These are phyloP conservation scores for Arion vulgaris DNA, from an alignment of 1,140 invertebrate genomes.

Conservation along the genomic window DNA sequence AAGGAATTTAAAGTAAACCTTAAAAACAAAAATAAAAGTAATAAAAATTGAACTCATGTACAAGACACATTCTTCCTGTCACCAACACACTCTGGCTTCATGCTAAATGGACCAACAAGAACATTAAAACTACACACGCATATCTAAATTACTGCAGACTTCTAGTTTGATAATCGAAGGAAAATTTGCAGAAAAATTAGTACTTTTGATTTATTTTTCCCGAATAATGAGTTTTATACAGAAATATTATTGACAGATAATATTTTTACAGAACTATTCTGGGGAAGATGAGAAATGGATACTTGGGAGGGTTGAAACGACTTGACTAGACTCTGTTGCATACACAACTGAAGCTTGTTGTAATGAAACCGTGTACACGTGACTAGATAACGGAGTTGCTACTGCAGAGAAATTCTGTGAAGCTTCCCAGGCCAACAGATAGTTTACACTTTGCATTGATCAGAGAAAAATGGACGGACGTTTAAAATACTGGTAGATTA, in stretches of 20 bases:
- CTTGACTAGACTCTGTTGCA: too few species aligned
- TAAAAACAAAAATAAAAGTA: background rate
- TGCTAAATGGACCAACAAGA: background rate
- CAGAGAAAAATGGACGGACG: background rate
- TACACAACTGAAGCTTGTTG: too few species aligned
- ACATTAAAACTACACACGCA: background rate
- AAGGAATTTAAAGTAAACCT: background rate
- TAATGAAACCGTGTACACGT: background rate
- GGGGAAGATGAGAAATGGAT: too few species aligned
- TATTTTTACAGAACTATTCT: too few species aligned
- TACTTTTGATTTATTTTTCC: too few species aligned
- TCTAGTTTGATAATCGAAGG: background rate
- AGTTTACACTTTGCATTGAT: conserved; percentile 16
- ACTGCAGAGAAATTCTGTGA: background rate
- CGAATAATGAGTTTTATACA: too few species aligned
- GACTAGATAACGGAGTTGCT: too few species aligned
- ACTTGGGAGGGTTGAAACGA: too few species aligned
- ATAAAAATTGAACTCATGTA: background rate
- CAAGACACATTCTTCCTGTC: background rate
- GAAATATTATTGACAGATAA: too few species aligned
- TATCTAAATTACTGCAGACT: background rate
- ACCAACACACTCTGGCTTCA: background rate
- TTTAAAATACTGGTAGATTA: background rate
- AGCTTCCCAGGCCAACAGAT: conserved; percentile 38
- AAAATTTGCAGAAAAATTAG: background rate